Evolutionary conservation across 2,888 invertebrate genomes (phyloP).

Genomic region (Oxystoma pomonae): DNA sequence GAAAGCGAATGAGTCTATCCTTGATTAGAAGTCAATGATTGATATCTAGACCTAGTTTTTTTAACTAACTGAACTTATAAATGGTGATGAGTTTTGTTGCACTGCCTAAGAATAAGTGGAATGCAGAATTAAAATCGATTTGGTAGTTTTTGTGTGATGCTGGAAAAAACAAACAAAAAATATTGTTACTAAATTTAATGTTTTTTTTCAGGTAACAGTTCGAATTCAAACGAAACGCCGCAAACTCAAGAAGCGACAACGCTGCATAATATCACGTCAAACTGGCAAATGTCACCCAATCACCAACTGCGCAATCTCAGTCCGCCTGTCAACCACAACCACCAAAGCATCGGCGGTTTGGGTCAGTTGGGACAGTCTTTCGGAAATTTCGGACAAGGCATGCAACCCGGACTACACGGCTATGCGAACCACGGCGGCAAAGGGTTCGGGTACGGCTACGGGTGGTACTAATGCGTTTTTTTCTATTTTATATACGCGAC

Average conservation of each 20-base stretch:
- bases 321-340: conserved; percentile 31
- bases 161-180: too few species aligned
- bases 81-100: too few species aligned
- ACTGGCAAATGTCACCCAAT: conserved; percentile 35
- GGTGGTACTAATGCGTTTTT: conserved; percentile 38
- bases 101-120: too few species aligned
- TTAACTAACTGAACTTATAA: too few species aligned
- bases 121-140: too few species aligned
- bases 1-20: too few species aligned
- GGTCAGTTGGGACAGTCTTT: conserved; percentile 25
- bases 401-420: conserved; percentile 33
- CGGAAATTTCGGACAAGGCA: conserved; percentile 33
- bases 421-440: conserved; percentile 35
- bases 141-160: too few species aligned
- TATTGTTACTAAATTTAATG: too few species aligned
- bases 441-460: conserved; percentile 33
- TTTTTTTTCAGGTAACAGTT: conserved; percentile 37
- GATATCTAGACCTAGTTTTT: too few species aligned
- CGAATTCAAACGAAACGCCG: conserved; percentile 32
- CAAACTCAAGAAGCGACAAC: conserved; percentile 36
- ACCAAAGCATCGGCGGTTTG: conserved; percentile 11
- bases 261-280: conserved; percentile 45
- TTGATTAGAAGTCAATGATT: too few species aligned
- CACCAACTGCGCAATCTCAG: conserved; percentile 33
- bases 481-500: too few species aligned